These are phyloP conservation scores for Brienomyrus longianalis DNA, from an alignment of 2,113 vertebrate species.

Conservation along the genomic window DNA sequence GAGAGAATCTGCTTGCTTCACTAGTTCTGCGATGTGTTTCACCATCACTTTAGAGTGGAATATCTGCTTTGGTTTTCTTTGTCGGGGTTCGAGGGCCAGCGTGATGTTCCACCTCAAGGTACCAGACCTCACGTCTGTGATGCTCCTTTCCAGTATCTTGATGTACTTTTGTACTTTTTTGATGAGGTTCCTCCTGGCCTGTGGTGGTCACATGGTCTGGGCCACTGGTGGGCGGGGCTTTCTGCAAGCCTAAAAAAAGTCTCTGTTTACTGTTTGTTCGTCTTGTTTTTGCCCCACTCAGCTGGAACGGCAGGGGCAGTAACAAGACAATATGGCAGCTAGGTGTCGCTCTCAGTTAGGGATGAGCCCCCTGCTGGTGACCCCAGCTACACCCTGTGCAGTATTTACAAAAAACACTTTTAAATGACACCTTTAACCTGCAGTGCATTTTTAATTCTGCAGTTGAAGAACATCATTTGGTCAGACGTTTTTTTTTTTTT, in stretches of 20 bases:
- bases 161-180: neutral
- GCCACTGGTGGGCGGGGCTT: conserved; percentile 44
- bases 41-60: neutral
- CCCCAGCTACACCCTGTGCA: neutral
- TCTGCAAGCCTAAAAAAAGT: conserved; percentile 50
- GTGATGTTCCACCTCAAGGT: neutral
- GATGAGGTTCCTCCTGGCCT: neutral
- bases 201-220: conserved; percentile 32
- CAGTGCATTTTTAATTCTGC: neutral
- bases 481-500: neutral
- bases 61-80: neutral
- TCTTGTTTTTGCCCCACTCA: conserved; percentile 50
- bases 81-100: neutral
- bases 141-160: neutral
- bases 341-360: conserved; percentile 37
- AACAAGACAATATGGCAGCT: conserved; percentile 41
- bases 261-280: conserved; percentile 57
- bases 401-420: neutral
- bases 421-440: neutral
- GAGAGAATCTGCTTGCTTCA: neutral
- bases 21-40: neutral
- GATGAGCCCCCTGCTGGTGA: neutral
- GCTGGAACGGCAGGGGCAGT: conserved; percentile 47
- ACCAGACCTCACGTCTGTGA: neutral
- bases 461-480: neutral